Evolutionary conservation across 1,140 invertebrate genomes (phyloP).

Genomic region (Harlomillsia oculata): DNA sequence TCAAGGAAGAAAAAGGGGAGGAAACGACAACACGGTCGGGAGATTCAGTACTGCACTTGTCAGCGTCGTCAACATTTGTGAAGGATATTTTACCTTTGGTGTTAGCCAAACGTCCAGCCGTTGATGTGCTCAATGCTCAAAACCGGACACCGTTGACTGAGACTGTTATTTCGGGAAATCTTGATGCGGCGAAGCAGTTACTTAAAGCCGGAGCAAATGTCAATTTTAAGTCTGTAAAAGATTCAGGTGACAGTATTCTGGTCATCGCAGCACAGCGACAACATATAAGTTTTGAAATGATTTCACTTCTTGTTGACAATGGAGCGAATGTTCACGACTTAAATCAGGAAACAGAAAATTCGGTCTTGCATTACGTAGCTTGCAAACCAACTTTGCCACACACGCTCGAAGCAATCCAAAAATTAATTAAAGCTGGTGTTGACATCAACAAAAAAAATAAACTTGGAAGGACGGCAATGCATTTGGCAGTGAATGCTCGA

Average conservation of each 20-base stretch:
- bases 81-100: constrained; percentile 7
- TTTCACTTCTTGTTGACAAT: constrained; percentile 26
- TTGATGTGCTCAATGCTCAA: constrained; percentile 16
- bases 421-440: constrained; percentile 37
- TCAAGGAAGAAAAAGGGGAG: constrained; percentile 4
- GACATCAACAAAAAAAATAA: constrained; percentile 38
- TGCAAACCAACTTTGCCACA: constrained; percentile 6
- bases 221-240: constrained; percentile 37
- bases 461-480: constrained; percentile 40
- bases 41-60: constrained; percentile 21
- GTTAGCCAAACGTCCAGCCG: constrained; percentile 5
- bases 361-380: constrained; percentile 37
- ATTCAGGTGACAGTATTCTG: constrained; percentile 19
- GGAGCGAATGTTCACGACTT: constrained; percentile 33
- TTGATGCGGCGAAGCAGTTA: constrained; percentile 21
- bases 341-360: constrained; percentile 34
- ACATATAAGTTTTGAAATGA: not conserved
- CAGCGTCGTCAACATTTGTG: no score
- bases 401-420: constrained; percentile 31
- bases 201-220: constrained; percentile 40
- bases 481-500: constrained; percentile 41
- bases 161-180: constrained; percentile 2
- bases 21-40: not conserved
- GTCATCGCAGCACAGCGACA: not conserved
- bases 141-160: constrained; percentile 14